These are phyloP conservation scores for Pionites leucogaster DNA, from an alignment of 2,113 vertebrate genomes.

Conservation along the genomic window DNA sequence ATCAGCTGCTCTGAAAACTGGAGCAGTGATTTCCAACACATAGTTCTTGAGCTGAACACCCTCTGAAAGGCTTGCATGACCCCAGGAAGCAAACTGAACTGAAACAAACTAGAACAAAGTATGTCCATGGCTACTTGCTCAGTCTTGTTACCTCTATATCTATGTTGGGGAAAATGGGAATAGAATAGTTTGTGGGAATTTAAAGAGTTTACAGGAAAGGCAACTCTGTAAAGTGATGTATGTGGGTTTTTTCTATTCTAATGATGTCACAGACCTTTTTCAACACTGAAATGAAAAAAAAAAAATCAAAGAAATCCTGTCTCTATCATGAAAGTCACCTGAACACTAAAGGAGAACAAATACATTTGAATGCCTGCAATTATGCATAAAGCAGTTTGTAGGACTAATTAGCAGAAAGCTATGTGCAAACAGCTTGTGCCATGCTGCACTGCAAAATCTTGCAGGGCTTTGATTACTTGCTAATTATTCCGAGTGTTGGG, in stretches of 20 bases:
- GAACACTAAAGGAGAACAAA: slow-evolving; percentile 25
- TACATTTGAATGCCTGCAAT: slow-evolving; percentile 31
- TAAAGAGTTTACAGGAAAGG: background rate
- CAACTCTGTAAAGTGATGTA: background rate
- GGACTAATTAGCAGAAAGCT: slow-evolving; percentile 15
- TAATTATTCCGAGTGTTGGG: slow-evolving; percentile 49
- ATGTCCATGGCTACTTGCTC: background rate
- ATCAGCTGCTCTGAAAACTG: background rate
- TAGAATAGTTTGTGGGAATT: background rate
- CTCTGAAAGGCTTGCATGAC: background rate
- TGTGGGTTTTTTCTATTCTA: background rate
- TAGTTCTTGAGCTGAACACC: background rate
- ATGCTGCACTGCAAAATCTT: slow-evolving; percentile 7
- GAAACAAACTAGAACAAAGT: background rate
- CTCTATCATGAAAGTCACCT: slow-evolving; percentile 19
- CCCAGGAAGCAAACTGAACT: background rate
- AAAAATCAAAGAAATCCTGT: background rate
- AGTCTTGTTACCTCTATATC: background rate
- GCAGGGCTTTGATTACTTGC: slow-evolving; percentile 46
- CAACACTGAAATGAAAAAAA: background rate
- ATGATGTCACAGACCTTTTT: background rate
- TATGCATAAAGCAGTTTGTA: slow-evolving; percentile 21
- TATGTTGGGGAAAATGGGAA: background rate
- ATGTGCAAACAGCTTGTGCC: slow-evolving; percentile 13
- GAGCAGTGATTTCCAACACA: background rate